Conservation (phyloP, 2,797 vertebrate species). For the Carcharodon carcharias region DNA sequence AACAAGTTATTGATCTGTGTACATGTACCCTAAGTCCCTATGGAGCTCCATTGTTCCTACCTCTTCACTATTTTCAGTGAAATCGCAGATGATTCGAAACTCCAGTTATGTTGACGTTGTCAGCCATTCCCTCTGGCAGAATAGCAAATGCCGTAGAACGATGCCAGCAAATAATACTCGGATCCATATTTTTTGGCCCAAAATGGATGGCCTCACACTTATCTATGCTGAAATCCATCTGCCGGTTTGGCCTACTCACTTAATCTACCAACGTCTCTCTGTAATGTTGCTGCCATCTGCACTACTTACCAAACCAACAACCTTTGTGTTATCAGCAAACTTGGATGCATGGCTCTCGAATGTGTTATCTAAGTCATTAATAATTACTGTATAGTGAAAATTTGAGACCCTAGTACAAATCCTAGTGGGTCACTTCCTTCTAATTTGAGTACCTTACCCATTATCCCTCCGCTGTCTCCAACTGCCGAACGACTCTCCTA, state of each 20-base stretch:
- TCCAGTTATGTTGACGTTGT: no score
- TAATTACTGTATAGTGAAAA: background rate
- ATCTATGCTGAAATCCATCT: background rate
- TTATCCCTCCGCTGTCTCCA: background rate
- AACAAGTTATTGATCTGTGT: background rate
- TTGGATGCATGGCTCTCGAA: background rate
- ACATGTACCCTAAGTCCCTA: background rate
- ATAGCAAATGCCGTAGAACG: no score
- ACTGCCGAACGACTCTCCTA: background rate
- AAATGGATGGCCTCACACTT: background rate
- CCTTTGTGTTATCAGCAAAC: background rate
- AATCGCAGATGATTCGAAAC: no score
- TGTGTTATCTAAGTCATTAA: background rate
- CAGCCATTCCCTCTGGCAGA: no score
- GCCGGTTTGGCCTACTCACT: background rate
- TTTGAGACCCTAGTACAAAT: background rate
- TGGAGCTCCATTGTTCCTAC: background rate
- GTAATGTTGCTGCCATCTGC: background rate
- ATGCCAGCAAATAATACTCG: background rate
- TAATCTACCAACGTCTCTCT: no score
- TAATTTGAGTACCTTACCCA: background rate
- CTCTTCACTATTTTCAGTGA: background rate
- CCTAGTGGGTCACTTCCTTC: background rate
- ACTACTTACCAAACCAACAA: background rate
- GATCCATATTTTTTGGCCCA: background rate